These are phyloP conservation scores for Ophioninae sp. DNA, from an alignment of 2,888 invertebrate genomes.

Conservation along the genomic window DNA sequence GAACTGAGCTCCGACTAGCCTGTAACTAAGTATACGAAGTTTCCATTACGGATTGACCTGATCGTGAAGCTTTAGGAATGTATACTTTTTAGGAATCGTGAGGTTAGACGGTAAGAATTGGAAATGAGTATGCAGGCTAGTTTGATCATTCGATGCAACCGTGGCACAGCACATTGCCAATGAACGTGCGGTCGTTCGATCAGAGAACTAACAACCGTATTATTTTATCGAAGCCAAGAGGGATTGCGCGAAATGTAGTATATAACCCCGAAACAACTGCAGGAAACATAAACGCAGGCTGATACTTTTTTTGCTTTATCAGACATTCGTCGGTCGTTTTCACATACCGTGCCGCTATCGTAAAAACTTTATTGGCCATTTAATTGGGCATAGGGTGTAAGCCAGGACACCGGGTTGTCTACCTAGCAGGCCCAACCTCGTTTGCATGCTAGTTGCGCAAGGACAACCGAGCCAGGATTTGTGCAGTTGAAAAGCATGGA, in stretches of 20 bases:
- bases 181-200: neutral
- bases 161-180: neutral
- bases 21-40: neutral
- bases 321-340: neutral
- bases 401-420: neutral
- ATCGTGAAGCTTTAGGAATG: neutral
- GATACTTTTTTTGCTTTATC: neutral
- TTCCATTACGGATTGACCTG: constrained; percentile 6
- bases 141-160: neutral
- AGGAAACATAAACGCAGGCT: neutral
- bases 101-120: neutral
- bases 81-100: neutral
- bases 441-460: constrained; percentile 25
- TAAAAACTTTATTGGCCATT: neutral
- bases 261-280: neutral
- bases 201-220: neutral
- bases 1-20: neutral
- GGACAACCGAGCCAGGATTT: neutral
- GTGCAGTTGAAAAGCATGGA: neutral
- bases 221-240: neutral
- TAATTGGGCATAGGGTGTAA: neutral
- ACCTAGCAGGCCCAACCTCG: neutral
- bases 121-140: neutral
- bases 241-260: neutral
- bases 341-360: neutral